Evolutionary conservation across 2,888 invertebrate genomes (phyloP), one percentile per base, ranked within the genome.

Genomic region (Eledone cirrhosa): DNA sequence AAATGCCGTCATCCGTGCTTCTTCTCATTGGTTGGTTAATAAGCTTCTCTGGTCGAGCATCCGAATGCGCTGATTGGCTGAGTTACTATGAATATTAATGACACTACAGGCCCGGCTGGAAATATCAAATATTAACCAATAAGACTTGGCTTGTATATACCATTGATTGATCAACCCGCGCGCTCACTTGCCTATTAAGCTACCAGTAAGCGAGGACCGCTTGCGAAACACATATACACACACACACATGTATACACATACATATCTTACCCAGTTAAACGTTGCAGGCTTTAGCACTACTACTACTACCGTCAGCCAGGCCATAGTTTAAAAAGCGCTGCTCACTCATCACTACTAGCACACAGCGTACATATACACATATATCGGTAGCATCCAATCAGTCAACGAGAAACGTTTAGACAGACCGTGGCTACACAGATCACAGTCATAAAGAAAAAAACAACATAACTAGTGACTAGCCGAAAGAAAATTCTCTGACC

Each of bases 131-230:
- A 85, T 85, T 83, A 84, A 83, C 85, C 85, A 84, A 86, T 85
- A 80, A 81, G 75, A 78, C 72, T 41, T 31, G 79, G 48, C 77
- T 81, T 82, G 84, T 84, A 83, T 82, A 83, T 83, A 79, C 74
- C 74, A 81, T 80, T 80, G 81, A 84, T 83, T 85, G 85, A 85
- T 84, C 85, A 83, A 84, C 85, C 86, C 86, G 86, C 87, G 87
- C 87, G 83, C 81, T 80, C 72, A 33, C 72, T 72, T 33, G 31
- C 33, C 33, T 72, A 72, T 41, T 29, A 67, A 67, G 67, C 72
- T 72, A 72, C 72, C 41, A 72, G 33, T 72, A 72, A n/a, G n/a
- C n/a, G n/a, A 72, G 33, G 41, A 72, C 72, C 41, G 72, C n/a
- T 31, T 27, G 27, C n/a, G 63, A 22, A 63, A 63, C 19, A 11